phyloP scores from a whole-genome alignment of 1,140 invertebrate species.

The Halesus radiatus region DNA sequence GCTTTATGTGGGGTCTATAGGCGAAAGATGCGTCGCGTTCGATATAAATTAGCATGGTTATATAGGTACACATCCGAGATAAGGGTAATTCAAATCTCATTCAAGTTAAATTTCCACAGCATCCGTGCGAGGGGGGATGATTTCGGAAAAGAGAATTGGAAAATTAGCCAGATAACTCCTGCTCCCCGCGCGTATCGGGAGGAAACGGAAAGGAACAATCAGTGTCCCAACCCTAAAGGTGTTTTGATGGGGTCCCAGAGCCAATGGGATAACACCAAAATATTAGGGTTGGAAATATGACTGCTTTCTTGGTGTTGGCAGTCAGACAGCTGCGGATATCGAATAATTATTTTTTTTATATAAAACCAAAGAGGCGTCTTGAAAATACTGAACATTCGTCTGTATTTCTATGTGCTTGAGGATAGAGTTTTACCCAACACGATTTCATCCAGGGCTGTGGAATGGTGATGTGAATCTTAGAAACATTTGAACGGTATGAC shows the following conservation, averaged over 20 bases:
- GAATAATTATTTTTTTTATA: no score
- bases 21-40: slow-evolving; percentile 26
- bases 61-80: slow-evolving; percentile 22
- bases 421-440: no score
- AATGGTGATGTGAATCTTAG: no score
- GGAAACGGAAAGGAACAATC: slow-evolving; percentile 40
- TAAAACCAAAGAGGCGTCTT: no score
- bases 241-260: slow-evolving; percentile 11
- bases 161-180: slow-evolving; percentile 56
- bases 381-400: no score
- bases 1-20: background rate
- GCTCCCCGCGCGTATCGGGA: slow-evolving; percentile 1
- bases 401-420: no score
- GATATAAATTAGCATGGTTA: slow-evolving; percentile 47
- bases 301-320: background rate
- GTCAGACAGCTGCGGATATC: slow-evolving; percentile 7
- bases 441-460: no score
- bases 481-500: no score
- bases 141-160: slow-evolving; percentile 57
- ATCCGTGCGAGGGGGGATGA: slow-evolving; percentile 41
- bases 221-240: slow-evolving; percentile 12
- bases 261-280: slow-evolving; percentile 16
- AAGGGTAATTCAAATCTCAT: slow-evolving; percentile 56
- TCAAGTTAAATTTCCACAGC: slow-evolving; percentile 53
- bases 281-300: slow-evolving; percentile 8